These are phyloP conservation scores for Myripristis jacobus DNA, from an alignment of 2,797 vertebrate species.

Conservation along the genomic window DNA sequence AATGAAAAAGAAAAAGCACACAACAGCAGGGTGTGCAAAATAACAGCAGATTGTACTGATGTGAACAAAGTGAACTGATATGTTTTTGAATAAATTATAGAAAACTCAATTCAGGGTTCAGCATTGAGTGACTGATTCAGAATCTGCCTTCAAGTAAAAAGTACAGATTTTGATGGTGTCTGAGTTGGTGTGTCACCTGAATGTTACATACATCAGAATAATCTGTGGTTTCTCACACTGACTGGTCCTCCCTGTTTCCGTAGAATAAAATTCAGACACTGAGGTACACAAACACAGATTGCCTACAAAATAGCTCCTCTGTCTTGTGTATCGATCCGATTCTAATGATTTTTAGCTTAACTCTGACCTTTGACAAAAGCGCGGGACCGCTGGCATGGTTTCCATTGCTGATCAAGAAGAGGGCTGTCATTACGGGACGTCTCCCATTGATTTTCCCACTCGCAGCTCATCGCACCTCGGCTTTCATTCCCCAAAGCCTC, in stretches of 20 bases:
- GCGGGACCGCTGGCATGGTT: constrained; percentile 79
- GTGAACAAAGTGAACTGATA: no score
- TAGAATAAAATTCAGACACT: constrained; percentile 10
- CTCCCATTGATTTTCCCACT: constrained; percentile 50
- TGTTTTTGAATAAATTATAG: neutral
- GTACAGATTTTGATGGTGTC: neutral
- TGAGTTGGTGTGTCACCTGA: no score
- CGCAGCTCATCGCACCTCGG: constrained; percentile 2
- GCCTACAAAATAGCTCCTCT: neutral
- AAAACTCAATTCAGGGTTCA: neutral
- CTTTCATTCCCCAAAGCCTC: constrained; percentile 23
- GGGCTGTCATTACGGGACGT: constrained; percentile 53
- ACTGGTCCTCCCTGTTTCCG: neutral
- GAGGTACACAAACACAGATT: neutral
- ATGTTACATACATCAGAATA: neutral
- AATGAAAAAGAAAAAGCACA: neutral
- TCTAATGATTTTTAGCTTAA: constrained; percentile 33
- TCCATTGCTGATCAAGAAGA: constrained; percentile 76
- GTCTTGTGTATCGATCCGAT: constrained; percentile 27
- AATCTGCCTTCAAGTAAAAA: neutral
- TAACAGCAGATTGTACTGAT: neutral
- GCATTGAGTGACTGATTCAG: neutral
- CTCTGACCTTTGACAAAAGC: constrained; percentile 84
- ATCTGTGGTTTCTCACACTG: neutral
- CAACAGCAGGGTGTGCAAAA: neutral